Evolutionary conservation across 2,888 invertebrate genomes (phyloP).

Genomic region (Callyntrura guangdongensis): DNA sequence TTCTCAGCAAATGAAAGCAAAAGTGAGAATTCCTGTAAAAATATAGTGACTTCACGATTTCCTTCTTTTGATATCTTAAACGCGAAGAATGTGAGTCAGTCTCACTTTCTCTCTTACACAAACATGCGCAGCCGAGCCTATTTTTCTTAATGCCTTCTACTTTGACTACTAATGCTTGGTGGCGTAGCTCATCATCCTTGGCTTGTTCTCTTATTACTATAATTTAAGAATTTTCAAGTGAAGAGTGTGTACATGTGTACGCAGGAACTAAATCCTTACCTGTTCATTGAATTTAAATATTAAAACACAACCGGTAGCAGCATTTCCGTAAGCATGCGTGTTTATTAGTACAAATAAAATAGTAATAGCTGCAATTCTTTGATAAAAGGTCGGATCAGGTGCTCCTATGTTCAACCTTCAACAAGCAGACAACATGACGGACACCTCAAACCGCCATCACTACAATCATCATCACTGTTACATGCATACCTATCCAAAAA

Average conservation of each 20-base stretch:
- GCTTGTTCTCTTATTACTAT: too few species aligned
- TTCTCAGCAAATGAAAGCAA: constrained; percentile 8
- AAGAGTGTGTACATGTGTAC: background rate
- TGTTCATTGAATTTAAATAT: background rate
- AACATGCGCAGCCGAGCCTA: background rate
- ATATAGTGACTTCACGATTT: background rate
- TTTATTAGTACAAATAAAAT: too few species aligned
- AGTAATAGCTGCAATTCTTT: background rate
- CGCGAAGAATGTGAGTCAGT: constrained; percentile 46
- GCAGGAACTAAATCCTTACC: background rate
- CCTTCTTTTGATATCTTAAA: background rate
- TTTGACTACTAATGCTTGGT: constrained; percentile 26
- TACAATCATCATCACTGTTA: too few species aligned
- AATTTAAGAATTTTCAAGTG: too few species aligned
- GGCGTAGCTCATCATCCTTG: too few species aligned
- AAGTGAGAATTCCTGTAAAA: background rate
- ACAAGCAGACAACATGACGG: too few species aligned
- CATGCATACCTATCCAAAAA: too few species aligned
- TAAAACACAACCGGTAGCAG: constrained; percentile 61
- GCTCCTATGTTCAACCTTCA: background rate
- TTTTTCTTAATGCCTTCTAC: background rate
- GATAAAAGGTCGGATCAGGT: background rate
- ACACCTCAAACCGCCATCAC: too few species aligned
- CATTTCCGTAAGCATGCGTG: constrained; percentile 48
- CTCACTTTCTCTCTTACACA: constrained; percentile 65